Evolutionary conservation across 1,140 invertebrate species (phyloP), one percentile per base, ranked within the genome.

Genomic region (Drosophila jambulina): DNA sequence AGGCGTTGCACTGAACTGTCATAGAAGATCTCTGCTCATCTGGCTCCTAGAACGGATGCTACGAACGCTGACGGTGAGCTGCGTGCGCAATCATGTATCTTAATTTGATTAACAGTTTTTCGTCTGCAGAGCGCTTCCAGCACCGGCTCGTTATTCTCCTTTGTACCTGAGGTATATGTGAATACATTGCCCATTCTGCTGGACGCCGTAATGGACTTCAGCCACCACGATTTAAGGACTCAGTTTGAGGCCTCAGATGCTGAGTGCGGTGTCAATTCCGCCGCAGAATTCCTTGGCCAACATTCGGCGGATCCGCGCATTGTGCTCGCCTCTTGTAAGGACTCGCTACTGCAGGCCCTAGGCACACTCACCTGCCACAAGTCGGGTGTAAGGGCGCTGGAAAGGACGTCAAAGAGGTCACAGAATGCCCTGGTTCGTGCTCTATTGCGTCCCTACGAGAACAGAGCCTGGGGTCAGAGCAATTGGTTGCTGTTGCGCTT

Each of bases 401-500:
- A 97, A 85, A 94, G 91, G 49, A 94, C 96, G 46, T 94, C 95
- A 51, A 93, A 67, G 93, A 65, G 75, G 54, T 94, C 95, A 85
- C 94, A 95, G 71, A 87, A 94, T 45, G 93, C 93, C 10, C 94
- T 97, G 93, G 94, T 97, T 0, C 94, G 94, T 19, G 95, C 95
- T 68, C 91, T 97, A 25, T 92, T 97, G 12, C 94, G 95, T 21
- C 97, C 97, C 1, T 97, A 97, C 88, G 96, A 97, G 86, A 97
- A 96, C 81, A 93, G 96, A 34, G 96, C 96, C 0, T 97, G 97
- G 97, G 97, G 96, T 0, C 96, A 97, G 78, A 97, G 96, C 34
- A 97, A 97, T 93, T 97, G 97, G 96, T 95, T 97, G 48, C 92
- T 98, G 8, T 95, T 97, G 7, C 93, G 97, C 62, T 96, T 98